Conservation (phyloP, 2,797 vertebrate species). For the Malurus splendens region DNA sequence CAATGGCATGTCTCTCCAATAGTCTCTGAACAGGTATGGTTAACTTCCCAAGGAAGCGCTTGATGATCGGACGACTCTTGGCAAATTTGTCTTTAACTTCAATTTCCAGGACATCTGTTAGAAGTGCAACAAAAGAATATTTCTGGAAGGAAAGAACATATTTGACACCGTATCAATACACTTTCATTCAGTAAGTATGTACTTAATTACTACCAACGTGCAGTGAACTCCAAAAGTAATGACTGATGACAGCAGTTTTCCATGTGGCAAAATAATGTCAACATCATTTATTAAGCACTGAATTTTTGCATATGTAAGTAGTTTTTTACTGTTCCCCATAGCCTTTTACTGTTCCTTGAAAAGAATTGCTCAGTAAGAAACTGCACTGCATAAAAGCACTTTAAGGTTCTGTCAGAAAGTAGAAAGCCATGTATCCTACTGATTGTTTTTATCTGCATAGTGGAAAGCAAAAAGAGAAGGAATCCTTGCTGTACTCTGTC, state of each 20-base stretch:
- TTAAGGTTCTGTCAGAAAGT: neutral
- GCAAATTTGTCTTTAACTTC: constrained; percentile 99
- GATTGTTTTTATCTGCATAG: neutral
- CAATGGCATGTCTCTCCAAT: constrained; percentile 88
- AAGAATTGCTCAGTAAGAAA: neutral
- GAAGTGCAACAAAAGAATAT: constrained; percentile 94
- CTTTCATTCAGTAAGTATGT: neutral
- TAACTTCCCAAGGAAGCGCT: constrained; percentile 95
- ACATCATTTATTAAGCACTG: neutral
- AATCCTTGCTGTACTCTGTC: neutral
- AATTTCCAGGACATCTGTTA: constrained; percentile 97
- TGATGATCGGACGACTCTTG: constrained; percentile 97
- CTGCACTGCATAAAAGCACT: neutral
- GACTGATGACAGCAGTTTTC: neutral
- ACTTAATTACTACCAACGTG: neutral
- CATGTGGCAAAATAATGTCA: neutral
- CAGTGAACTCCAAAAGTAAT: neutral
- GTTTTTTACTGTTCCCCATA: neutral
- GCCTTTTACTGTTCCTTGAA: neutral
- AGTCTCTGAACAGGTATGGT: constrained; percentile 93
- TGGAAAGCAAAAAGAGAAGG: neutral
- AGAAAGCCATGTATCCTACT: neutral
- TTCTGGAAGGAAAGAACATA: constrained; percentile 78
- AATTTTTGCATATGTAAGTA: neutral
- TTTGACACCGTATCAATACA: constrained; percentile 35